These are phyloP conservation scores for Agapornis canus DNA, from an alignment of 2,797 vertebrate species.

Conservation along the genomic window DNA sequence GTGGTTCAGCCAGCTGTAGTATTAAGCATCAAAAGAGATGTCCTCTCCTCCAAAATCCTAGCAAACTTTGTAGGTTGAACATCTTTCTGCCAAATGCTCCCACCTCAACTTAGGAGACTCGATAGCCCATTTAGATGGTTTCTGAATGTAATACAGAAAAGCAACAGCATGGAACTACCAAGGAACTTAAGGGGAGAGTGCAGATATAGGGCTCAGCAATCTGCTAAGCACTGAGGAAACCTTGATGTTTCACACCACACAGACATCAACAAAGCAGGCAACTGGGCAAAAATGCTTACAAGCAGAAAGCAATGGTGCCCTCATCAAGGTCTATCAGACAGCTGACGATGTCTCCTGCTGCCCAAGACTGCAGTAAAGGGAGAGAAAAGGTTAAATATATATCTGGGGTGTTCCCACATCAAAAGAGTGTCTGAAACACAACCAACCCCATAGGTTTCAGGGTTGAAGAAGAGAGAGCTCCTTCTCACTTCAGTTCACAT, in stretches of 20 bases:
- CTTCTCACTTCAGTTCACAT: neutral
- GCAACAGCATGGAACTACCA: neutral
- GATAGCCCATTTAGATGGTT: neutral
- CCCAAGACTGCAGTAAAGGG: constrained; percentile 87
- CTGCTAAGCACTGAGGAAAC: neutral
- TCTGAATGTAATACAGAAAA: constrained; percentile 7
- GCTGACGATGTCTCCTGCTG: constrained; percentile 96
- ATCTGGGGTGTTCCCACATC: neutral
- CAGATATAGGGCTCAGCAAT: neutral
- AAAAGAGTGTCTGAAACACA: neutral
- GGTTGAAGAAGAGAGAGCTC: neutral
- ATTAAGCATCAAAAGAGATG: neutral
- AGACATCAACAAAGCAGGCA: neutral
- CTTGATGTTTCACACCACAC: neutral
- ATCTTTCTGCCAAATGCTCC: neutral
- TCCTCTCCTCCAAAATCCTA: neutral
- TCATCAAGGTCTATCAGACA: constrained; percentile 96
- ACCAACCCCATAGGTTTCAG: neutral
- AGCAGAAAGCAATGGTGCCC: constrained; percentile 91
- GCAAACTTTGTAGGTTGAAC: neutral
- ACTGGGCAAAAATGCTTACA: constrained; percentile 81
- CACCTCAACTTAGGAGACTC: neutral
- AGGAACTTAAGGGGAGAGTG: neutral
- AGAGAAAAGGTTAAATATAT: constrained; percentile 5
- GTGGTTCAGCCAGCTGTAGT: neutral